A percentile compares a stretch with the other conserved stretches of the same genome.
Conservation (phyloP, 1,140 invertebrate genomes). For the Pentalonia nigronervosa region DNA sequence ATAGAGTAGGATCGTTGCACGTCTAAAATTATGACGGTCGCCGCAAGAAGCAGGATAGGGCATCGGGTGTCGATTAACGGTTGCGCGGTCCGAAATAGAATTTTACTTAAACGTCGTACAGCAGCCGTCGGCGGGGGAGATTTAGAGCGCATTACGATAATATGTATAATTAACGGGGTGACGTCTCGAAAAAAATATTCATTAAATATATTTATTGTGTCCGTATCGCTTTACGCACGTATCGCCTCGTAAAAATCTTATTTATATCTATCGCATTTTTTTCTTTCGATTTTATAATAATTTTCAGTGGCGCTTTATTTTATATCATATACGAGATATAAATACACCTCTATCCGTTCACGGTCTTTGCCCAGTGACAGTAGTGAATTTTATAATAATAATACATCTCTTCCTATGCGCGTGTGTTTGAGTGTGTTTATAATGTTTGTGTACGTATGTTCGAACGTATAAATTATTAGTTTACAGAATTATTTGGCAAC, state of each 20-base stretch:
- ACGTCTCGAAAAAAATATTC: constrained; percentile 14
- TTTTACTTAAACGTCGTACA: constrained; percentile 2
- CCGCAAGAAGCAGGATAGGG: background rate
- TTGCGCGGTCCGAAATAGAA: constrained; percentile 26
- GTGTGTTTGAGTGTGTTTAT: background rate
- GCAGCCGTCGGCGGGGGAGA: background rate
- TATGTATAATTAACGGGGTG: constrained; percentile 32
- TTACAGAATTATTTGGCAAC: constrained; percentile 55
- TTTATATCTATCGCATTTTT: constrained; percentile 17
- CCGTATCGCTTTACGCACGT: background rate
- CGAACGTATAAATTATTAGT: constrained; percentile 54
- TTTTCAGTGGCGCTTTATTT: constrained; percentile 18
- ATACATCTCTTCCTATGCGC: background rate
- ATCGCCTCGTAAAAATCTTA: background rate
- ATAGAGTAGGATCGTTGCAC: background rate
- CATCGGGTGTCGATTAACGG: constrained; percentile 39
- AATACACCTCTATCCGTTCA: constrained; percentile 40
- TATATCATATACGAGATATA: constrained; percentile 32
- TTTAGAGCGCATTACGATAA: constrained; percentile 26
- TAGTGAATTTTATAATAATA: constrained; percentile 39
- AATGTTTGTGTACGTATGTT: constrained; percentile 46
- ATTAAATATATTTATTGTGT: background rate
- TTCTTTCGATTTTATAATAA: background rate
- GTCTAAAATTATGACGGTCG: constrained; percentile 32
- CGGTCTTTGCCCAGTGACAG: constrained; percentile 41